Percentiles rank a stretch among this genome's conserved stretches.
Conservation (phyloP, 2,888 invertebrate genomes). For the Galerucella pusilla region DNA sequence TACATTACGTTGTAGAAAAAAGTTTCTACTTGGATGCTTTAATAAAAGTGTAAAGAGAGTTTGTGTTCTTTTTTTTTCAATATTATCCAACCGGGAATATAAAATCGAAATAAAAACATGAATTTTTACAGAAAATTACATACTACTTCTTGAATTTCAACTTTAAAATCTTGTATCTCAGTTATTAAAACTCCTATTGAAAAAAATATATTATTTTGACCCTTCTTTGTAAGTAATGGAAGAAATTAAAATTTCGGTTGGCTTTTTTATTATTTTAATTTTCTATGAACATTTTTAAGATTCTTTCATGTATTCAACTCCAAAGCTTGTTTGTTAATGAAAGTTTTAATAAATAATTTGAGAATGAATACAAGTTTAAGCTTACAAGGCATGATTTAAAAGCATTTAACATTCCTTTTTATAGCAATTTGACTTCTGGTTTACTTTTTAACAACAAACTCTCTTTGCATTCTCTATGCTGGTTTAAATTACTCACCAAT, state of each 20-base stretch:
- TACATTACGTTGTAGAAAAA: conserved; percentile 33
- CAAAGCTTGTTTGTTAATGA: too few species aligned
- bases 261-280: too few species aligned
- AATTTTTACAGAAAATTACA: background rate
- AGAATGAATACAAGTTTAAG: too few species aligned
- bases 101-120: background rate
- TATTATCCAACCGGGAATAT: conserved; percentile 12
- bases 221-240: too few species aligned
- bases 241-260: too few species aligned
- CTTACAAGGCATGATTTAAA: too few species aligned
- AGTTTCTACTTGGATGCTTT: conserved; percentile 48
- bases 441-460: conserved; percentile 32
- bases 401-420: too few species aligned
- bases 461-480: conserved; percentile 38
- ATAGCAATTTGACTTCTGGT: background rate
- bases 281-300: too few species aligned
- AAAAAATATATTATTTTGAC: too few species aligned
- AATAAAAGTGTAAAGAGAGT: conserved; percentile 47
- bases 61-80: conserved; percentile 32
- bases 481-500: conserved; percentile 53
- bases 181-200: too few species aligned
- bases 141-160: background rate
- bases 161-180: background rate
- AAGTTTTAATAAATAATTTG: too few species aligned
- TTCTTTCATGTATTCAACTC: too few species aligned